Percentiles rank a stretch among this genome's conserved stretches.
Evolutionary conservation across 2,888 invertebrate species (phyloP).

Genomic region (Aphelenchoides bicaudatus): DNA sequence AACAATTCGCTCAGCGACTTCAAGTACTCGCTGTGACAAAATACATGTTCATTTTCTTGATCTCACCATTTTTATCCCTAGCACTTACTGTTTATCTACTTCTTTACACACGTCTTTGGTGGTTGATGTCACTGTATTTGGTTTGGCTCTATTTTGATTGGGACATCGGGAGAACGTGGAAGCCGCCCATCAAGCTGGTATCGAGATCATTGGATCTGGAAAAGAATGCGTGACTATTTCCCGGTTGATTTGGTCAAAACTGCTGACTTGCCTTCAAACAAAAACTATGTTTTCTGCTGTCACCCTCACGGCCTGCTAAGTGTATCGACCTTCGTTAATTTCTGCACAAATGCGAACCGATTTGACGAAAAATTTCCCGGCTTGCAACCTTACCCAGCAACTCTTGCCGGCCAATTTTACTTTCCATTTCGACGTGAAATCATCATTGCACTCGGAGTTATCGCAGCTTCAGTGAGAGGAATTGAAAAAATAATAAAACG

Average conservation of each 20-base stretch:
- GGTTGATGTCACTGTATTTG: constrained; percentile 43
- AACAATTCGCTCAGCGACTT: constrained; percentile 3
- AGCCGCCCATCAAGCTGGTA: constrained; percentile 20
- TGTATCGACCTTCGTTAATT: constrained; percentile 75
- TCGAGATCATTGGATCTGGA: constrained; percentile 12
- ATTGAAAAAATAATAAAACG: constrained; percentile 63
- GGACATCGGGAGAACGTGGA: constrained; percentile 12
- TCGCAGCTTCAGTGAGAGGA: constrained; percentile 48
- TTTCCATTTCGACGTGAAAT: constrained; percentile 74
- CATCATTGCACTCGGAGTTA: constrained; percentile 42
- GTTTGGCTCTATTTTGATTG: constrained; percentile 64
- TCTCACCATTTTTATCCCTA: constrained; percentile 61
- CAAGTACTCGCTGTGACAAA: constrained; percentile 12
- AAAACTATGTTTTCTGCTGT: constrained; percentile 37
- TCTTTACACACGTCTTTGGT: constrained; percentile 53
- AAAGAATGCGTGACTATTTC: constrained; percentile 12
- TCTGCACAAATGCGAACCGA: constrained; percentile 70
- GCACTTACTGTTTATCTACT: constrained; percentile 67
- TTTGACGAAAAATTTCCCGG: constrained; percentile 63
- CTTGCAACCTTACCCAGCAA: constrained; percentile 65
- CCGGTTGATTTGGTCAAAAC: constrained; percentile 21
- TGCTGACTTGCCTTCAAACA: constrained; percentile 32
- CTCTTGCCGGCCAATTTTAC: constrained; percentile 73
- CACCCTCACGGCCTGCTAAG: constrained; percentile 88
- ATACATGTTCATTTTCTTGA: constrained; percentile 30